Evolutionary conservation across 2,888 invertebrate species (phyloP), one percentile per base, ranked within the genome.

Genomic region (Sesia apiformis): DNA sequence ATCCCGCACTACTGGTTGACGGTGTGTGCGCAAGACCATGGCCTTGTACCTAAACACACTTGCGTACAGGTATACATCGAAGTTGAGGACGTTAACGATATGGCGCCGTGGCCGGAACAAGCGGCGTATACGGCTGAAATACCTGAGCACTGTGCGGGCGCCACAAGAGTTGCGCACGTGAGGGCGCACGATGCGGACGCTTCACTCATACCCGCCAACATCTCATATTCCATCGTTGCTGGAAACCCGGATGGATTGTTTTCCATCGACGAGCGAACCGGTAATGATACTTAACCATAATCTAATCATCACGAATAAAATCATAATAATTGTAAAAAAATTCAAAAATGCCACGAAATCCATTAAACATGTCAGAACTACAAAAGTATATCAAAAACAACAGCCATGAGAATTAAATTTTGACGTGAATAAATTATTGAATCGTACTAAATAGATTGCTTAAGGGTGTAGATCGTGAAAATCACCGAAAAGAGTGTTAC

Each of bases 201-300:
- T 59, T 92, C 94, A 72, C 90, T 92, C 54, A 94, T 93, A 75
- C 92, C 92, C 56, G 92, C 93, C 72, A 90, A 91, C 53, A 78
- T 91, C 60, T 91, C 93, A 53, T 99, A 94, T 86, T 91, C 93
- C 72, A 97, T 98, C 79, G 94, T 94, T 52, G 94, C 96, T 56
- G 98, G 98, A 66, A 97, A 98, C 90, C 96, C 97, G 1, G 96
- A 96, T 78, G 95, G 96, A 51, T 95, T 96, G 74, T 98, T 98
- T 85, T 91, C 93, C 63, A 96, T 98, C 68, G 95, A 98, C 81
- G 91, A 93, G 41, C 90, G 91, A 40, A 94, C 95, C 67, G 98
- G 98, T 97, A 83, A 23, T 23, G 23, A 23, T 23, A 23, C 23
- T 23, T 23, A 23, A 23, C 23, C 23, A 23, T 23, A 23, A 23